Evolutionary conservation across 2,113 vertebrate genomes (phyloP).

Genomic region (Eulemur macaco): DNA sequence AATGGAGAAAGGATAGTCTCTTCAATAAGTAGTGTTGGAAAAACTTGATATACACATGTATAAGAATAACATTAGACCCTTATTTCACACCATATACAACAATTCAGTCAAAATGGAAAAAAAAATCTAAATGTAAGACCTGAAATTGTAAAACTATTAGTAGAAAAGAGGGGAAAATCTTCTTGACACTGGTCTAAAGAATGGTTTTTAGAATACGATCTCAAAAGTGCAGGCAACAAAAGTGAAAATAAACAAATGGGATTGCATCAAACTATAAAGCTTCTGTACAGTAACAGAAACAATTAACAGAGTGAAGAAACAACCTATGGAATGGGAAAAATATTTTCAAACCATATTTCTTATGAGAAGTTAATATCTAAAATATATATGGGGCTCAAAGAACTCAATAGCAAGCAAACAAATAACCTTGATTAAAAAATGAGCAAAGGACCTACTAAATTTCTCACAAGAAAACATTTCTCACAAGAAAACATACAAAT

Average conservation of each 20-base stretch:
- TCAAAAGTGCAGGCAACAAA: neutral
- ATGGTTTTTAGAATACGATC: neutral
- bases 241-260: neutral
- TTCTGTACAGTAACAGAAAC: neutral
- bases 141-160: neutral
- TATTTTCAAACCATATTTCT: neutral
- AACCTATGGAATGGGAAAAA: neutral
- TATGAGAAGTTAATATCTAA: neutral
- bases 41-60: neutral
- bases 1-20: neutral
- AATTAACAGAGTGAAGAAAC: neutral
- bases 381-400: neutral
- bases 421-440: neutral
- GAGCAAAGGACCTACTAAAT: neutral
- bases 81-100: neutral
- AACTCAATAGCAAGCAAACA: neutral
- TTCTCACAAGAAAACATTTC: neutral
- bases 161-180: neutral
- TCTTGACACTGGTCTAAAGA: neutral
- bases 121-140: neutral
- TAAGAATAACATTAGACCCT: neutral
- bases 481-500: neutral
- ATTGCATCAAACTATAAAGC: neutral
- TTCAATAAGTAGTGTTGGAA: neutral
- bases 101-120: neutral